Base-by-base conservation (phyloP, 1,140 invertebrate species). In the Drosophila ananassae region DNA sequence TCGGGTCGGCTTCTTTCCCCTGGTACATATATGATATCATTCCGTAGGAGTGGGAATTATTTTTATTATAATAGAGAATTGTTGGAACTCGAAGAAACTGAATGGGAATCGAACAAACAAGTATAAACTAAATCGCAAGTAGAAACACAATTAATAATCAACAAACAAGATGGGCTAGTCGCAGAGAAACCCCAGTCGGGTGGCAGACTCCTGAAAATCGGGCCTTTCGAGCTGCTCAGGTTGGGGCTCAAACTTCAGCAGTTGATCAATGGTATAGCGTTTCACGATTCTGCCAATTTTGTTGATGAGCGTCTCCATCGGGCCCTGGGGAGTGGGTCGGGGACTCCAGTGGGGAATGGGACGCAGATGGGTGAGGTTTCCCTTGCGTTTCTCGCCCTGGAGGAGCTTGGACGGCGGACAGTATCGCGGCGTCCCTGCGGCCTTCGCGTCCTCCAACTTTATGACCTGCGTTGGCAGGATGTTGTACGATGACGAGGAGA, bases 241-340 rank as follows among this genome's bases (percentile, higher is more conserved):
- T 7, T 85, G 59, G 0, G 81, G 81, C 54, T 84, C 81, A 17
- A 61, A 10, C 0, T 66, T 6, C 1, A 84, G 63, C 52, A 84
- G 54, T 25, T 80, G 59, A 0, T 85, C 67, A 1, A 84, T 69
- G 21, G 24, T 53, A 30, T 84, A 84, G 28, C 81, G 81, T 3
- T 39, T 9, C 0, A 77, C 13, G 2, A 53, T 2, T n/a, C 28
- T 39, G 5, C 41, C 63, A 9, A 9, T 3, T 1, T 25, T 28
- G 13, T 67, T 67, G 2, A 2, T 2, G 2, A 52, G 2, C 1
- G 3, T 24, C 24, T 62, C 60, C 4, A n/a, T 3, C 21, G 59
- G 12, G 1, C 8, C 1, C 13, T 10, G 37, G 2, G n/a, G 7
- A 10, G 2, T n/a, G 2, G 21, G 25, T 8, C 57, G 47, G 12